phyloP scores from a whole-genome alignment of 2,797 vertebrate genomes.

The Mus spretus region DNA sequence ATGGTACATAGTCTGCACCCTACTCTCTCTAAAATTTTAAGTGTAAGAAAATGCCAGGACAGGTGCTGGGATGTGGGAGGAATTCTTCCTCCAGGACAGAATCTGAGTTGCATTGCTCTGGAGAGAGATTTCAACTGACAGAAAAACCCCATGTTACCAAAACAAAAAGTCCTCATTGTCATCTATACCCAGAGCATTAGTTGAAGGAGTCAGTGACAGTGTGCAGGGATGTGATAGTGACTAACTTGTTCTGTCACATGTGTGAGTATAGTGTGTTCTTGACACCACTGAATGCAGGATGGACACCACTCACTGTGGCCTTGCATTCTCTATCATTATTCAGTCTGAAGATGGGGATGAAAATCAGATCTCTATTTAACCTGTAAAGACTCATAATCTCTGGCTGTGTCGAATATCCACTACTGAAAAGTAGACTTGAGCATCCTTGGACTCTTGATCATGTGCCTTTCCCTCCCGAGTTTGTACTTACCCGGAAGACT shows the following conservation, averaged over 20 bases:
- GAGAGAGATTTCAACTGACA: background rate
- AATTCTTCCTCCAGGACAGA: background rate
- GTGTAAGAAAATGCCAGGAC: background rate
- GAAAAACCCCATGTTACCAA: background rate
- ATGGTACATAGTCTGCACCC: no score
- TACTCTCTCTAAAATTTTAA: no score
- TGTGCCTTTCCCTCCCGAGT: background rate
- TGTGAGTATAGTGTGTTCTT: background rate
- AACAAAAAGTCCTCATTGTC: background rate
- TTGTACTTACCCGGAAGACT: constrained; percentile 63
- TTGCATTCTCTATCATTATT: background rate
- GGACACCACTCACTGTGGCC: background rate
- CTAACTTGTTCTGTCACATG: accelerated
- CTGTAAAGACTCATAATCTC: background rate
- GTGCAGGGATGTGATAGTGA: accelerated
- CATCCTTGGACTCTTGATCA: background rate
- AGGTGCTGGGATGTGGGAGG: no score
- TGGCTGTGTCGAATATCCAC: background rate
- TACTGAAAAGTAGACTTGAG: background rate
- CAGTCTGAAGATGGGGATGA: background rate
- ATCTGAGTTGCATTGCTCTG: background rate
- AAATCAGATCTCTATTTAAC: background rate
- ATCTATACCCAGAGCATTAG: background rate
- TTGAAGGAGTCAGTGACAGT: accelerated
- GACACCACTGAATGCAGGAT: background rate